Base-by-base conservation (phyloP, 2,113 vertebrate genomes). In the Muntiacus muntjak region DNA sequence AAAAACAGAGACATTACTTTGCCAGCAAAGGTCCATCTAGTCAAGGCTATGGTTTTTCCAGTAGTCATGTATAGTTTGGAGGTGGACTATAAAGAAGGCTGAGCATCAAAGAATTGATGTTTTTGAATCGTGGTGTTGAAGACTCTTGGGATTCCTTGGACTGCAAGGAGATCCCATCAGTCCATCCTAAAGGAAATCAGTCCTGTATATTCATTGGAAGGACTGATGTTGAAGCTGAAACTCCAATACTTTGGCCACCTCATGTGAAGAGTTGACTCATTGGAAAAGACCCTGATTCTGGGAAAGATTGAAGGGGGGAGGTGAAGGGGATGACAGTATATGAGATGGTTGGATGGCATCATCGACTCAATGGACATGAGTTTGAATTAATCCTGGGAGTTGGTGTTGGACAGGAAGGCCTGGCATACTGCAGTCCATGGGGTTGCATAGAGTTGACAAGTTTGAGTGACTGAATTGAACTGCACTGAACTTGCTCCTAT, bases 291-390 rank as follows among this genome's bases (percentile, higher is more conserved):
- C 4, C 64, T 67, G 64, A 10, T 67, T 36, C 64, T 36, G 64
- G n/a, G n/a, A 71, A 36, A 36, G n/a, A 71, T 0, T 71, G n/a
- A 36, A 36, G 19, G 9, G 0, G 4, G 17, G 64, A 71, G n/a
- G n/a, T 5, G 64, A 36, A 71, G n/a, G 64, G n/a, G 64, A 71
- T 9, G 2, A 36, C n/a, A 71, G 64, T 0, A 5, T 19, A 21
- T 23, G 64, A 36, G n/a, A 36, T 36, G 17, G 19, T 36, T 71
- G 4, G 64, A 71, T 71, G n/a, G 64, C n/a, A 36, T 36, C 64
- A 36, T 2, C 0, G 0, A 21, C n/a, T 71, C n/a, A 11, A 36
- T 21, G n/a, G 33, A 19, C 16, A n/a, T 67, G 16, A 0, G 8
- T 67, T n/a, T 67, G 33, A 67, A 3, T 67, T 5, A n/a, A 67